Evolutionary conservation across 2,797 vertebrate genomes (phyloP).

Genomic region (Gallinago solitaria): DNA sequence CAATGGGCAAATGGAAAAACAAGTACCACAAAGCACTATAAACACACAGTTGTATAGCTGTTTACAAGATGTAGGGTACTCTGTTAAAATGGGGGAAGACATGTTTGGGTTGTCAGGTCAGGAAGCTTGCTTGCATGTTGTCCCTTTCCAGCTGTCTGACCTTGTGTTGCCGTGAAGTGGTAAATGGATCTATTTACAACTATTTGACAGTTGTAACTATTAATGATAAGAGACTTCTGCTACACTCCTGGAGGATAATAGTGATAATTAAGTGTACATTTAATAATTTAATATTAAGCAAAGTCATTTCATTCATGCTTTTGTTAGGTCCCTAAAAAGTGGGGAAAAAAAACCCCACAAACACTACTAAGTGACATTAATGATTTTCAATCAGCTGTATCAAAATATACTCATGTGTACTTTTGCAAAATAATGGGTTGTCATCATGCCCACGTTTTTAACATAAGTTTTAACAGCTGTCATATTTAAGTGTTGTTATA

Average conservation of each 20-base stretch:
- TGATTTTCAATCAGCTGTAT: not conserved
- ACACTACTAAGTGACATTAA: not conserved
- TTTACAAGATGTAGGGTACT: not conserved
- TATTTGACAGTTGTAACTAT: not conserved
- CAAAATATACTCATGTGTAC: not conserved
- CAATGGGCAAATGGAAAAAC: not conserved
- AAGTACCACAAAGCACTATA: not conserved
- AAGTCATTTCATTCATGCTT: not conserved
- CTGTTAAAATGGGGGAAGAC: not conserved
- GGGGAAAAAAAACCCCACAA: not conserved
- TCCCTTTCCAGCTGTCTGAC: not conserved
- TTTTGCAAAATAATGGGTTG: not conserved
- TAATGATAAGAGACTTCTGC: not conserved
- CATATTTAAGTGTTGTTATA: not conserved
- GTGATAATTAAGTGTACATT: not conserved
- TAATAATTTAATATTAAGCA: not conserved
- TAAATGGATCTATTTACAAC: not conserved
- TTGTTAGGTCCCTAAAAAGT: not conserved
- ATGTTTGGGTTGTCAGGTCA: not conserved
- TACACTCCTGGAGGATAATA: not conserved
- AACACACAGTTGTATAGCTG: not conserved
- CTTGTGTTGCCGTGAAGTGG: not conserved
- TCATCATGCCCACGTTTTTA: too few relatives aligned
- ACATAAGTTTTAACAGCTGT: too few relatives aligned
- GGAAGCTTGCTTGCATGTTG: not conserved